Evolutionary conservation across 2,888 invertebrate species (phyloP).

Genomic region (Aricia artaxerxes): DNA sequence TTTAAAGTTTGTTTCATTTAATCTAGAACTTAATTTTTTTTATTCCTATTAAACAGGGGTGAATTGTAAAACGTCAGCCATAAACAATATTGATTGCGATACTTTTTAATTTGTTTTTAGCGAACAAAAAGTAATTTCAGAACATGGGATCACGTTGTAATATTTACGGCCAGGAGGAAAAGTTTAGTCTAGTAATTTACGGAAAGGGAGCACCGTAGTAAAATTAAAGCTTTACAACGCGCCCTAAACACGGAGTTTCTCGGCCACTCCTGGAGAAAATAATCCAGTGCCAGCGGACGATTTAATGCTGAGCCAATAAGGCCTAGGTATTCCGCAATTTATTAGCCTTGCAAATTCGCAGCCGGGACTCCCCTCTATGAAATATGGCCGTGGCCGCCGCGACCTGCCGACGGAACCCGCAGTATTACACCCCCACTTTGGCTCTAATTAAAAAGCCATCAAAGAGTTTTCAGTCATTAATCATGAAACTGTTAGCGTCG

Average conservation of each 20-base stretch:
- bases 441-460: conserved; percentile 82
- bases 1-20: conserved; percentile 7
- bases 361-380: conserved; percentile 69
- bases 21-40: neutral
- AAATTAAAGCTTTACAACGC: conserved; percentile 23
- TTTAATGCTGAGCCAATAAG: conserved; percentile 75
- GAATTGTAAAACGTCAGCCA: neutral
- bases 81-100: neutral
- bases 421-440: conserved; percentile 78
- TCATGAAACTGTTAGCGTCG: conserved; percentile 80
- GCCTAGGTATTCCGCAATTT: conserved; percentile 78
- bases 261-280: conserved; percentile 48
- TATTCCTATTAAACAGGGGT: neutral
- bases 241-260: conserved; percentile 12
- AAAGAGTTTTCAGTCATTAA: conserved; percentile 81
- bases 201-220: conserved; percentile 9
- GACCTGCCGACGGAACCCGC: conserved; percentile 60
- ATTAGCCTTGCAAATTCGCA: conserved; percentile 80
- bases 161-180: conserved; percentile 11
- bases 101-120: neutral
- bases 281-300: conserved; percentile 66
- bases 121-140: conserved; percentile 19
- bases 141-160: conserved; percentile 16
- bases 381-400: conserved; percentile 73
- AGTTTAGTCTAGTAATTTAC: conserved; percentile 20